phyloP scores from a whole-genome alignment of 2,797 vertebrate genomes.

The Rousettus madagascariensis region DNA sequence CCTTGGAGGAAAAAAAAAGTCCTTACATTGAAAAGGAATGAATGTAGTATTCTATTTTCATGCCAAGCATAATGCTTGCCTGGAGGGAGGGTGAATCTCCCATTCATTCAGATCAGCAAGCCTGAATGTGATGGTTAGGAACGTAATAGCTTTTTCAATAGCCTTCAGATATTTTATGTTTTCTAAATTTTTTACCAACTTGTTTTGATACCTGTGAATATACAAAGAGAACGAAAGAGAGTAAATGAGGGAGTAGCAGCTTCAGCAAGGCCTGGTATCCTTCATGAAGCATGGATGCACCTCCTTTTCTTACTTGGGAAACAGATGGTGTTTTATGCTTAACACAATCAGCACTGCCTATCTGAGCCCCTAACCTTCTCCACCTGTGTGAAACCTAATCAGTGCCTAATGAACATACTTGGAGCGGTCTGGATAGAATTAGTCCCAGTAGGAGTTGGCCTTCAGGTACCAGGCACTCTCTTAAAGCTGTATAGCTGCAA shows the following conservation, averaged over 20 bases:
- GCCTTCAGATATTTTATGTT: slow-evolving; percentile 60
- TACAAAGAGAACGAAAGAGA: slow-evolving; percentile 75
- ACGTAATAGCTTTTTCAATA: slow-evolving; percentile 77
- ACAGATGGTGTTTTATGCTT: slow-evolving; percentile 96
- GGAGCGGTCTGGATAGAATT: slow-evolving; percentile 96
- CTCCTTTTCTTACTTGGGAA: slow-evolving; percentile 83
- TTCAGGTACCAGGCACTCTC: slow-evolving; percentile 89
- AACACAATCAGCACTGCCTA: slow-evolving; percentile 93
- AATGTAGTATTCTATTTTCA: slow-evolving; percentile 63
- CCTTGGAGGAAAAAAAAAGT: neutral
- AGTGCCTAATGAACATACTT: slow-evolving; percentile 96
- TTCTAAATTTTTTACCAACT: slow-evolving; percentile 69
- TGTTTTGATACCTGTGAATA: slow-evolving; percentile 62
- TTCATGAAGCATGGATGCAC: slow-evolving; percentile 69
- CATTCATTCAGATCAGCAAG: slow-evolving; percentile 69
- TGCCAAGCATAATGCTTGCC: slow-evolving; percentile 75
- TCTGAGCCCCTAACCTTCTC: slow-evolving; percentile 91
- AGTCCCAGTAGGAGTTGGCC: slow-evolving; percentile 93
- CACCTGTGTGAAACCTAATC: slow-evolving; percentile 94
- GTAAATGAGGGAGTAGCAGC: slow-evolving; percentile 63
- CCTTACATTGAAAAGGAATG: slow-evolving; percentile 67
- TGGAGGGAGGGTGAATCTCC: slow-evolving; percentile 42
- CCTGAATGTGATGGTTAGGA: slow-evolving; percentile 67
- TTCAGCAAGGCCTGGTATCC: slow-evolving; percentile 64
- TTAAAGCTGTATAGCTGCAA: slow-evolving; percentile 80